Conservation (phyloP, 1,140 invertebrate species). For the Ceratoteleas bidentatus region DNA sequence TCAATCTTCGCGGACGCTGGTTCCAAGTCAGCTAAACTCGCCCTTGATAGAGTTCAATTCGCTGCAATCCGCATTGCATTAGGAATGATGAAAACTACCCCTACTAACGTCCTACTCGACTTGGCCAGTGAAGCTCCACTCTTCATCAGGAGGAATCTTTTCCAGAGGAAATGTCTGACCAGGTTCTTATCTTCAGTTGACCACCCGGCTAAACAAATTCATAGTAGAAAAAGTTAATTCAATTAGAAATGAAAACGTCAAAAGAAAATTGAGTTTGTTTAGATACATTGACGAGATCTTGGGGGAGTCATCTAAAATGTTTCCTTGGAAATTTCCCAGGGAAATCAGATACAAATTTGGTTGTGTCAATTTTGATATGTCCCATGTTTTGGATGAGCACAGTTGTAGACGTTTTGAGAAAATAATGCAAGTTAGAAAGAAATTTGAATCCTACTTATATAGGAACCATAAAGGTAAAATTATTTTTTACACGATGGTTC, state of each 20-base stretch:
- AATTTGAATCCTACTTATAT: neutral
- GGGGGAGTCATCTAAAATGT: no score
- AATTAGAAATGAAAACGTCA: no score
- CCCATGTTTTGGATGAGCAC: neutral
- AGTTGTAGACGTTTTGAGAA: neutral
- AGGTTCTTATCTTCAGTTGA: neutral
- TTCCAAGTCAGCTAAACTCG: no score
- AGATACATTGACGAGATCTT: neutral
- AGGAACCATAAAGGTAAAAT: neutral
- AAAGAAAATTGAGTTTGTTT: neutral
- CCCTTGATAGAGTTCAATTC: no score
- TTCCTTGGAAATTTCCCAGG: no score
- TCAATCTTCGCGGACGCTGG: neutral
- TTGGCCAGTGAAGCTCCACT: no score
- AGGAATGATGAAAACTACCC: no score
- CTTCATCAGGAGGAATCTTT: neutral
- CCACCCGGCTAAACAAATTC: neutral
- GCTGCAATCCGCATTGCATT: no score
- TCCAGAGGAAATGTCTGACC: neutral
- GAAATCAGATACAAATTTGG: neutral
- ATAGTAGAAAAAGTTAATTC: neutral
- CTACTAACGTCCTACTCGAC: no score
- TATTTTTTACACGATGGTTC: slow-evolving; percentile 9
- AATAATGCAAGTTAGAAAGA: neutral
- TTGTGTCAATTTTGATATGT: neutral